Evolutionary conservation across 2,797 vertebrate genomes (phyloP), one percentile per base, ranked within the genome.

Genomic region (Onychomys arenicola): DNA sequence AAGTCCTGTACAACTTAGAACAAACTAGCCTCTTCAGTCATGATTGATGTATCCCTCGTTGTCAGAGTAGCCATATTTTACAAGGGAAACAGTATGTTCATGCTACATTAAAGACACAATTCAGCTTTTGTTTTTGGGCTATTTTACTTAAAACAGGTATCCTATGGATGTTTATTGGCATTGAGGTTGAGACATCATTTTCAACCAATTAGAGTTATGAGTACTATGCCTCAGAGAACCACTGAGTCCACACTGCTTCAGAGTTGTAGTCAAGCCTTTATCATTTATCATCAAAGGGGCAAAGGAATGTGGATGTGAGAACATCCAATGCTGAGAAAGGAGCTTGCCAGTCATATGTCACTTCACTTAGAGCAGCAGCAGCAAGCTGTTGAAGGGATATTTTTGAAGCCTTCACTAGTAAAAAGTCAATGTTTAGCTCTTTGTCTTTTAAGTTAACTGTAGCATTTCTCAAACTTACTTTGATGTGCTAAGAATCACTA

Each of bases 401-500:
- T 29, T 93, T 92, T 90, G 55, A 91, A 96, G 21, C 4, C 1
- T 73, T 78, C 19, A 75, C 46, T 88, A 63, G 17, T 75, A 67
- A 29, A 57, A 95, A 86, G 1, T 0, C 61, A 90, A 34, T 46
- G 73, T 37, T 95, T 87, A 83, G 25, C 43, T 93, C 23, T 96
- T 67, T 93, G 57, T 55, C 81, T 91, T 95, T 93, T 75, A 91
- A 85, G 40, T 67, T 91, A 90, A 67, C 40, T 55, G 37, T 85
- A 78, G 13, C 40, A 92, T 85, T 94, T 90, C 40, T 85, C 91
- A 91, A 93, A 87, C 65, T 85, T 32, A 37, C 90, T 92, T 89
- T 88, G 76, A 34, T 90, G 59, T 94, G 27, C 93, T 83, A 90
- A 81, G 93, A 91, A 63, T n/a, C 61, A 55, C 81, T 96, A 90